Conservation (phyloP, 2,797 vertebrate species). For the Sphaeramia orbicularis region DNA sequence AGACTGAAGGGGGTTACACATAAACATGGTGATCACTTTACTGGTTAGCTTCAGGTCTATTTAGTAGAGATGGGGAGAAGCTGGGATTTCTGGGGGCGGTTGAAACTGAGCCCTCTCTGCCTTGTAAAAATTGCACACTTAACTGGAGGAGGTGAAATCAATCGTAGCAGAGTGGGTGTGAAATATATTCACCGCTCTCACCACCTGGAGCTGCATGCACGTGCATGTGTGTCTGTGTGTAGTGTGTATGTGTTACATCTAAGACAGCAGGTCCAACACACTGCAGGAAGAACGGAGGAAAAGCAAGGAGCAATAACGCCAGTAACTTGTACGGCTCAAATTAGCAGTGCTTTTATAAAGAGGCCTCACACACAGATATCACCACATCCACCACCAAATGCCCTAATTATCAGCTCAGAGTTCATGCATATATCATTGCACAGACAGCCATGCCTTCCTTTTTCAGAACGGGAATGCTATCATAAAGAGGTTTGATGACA, state of each 20-base stretch:
- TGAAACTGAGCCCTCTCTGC: constrained; percentile 68
- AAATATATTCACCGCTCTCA: constrained; percentile 54
- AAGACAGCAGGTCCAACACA: constrained; percentile 39
- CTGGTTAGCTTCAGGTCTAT: constrained; percentile 63
- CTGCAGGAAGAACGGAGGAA: constrained; percentile 41
- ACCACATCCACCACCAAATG: constrained; percentile 37
- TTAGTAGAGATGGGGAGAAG: constrained; percentile 64
- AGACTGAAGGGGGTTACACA: constrained; percentile 46
- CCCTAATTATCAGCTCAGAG: constrained; percentile 57
- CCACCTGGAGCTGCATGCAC: constrained; percentile 63
- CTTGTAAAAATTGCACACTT: constrained; percentile 80
- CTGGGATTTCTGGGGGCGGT: constrained; percentile 65
- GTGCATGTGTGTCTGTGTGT: constrained; percentile 28
- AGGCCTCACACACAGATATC: constrained; percentile 70
- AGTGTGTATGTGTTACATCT: too few relatives aligned
- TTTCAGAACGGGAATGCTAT: constrained; percentile 61
- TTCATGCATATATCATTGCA: constrained; percentile 48
- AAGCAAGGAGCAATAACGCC: constrained; percentile 61
- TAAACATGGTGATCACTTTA: constrained; percentile 61
- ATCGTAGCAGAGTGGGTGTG: constrained; percentile 75
- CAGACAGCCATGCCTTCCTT: constrained; percentile 42
- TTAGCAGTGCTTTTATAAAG: constrained; percentile 62
- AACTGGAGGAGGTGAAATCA: constrained; percentile 74
- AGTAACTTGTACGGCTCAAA: constrained; percentile 68
- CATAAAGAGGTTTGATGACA: constrained; percentile 76